Evolutionary conservation across 2,113 vertebrate genomes (phyloP).

Genomic region (Semnornis frantzii): DNA sequence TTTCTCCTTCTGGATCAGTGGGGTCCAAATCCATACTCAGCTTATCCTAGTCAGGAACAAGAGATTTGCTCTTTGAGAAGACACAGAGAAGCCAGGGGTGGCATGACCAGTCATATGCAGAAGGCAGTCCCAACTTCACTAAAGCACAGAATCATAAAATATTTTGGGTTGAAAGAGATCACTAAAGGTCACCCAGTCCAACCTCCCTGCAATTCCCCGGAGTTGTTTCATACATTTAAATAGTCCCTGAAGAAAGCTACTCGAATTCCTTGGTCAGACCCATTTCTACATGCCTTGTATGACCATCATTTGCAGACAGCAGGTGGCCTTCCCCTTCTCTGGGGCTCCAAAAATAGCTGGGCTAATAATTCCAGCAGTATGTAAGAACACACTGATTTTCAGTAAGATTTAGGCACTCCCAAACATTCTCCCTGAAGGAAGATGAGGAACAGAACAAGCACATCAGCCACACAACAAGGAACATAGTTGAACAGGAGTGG

Average conservation of each 20-base stretch:
- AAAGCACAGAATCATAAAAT: no score
- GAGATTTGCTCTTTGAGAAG: neutral
- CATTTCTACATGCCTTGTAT: neutral
- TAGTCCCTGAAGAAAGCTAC: neutral
- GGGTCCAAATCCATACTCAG: neutral
- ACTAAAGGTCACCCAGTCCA: neutral
- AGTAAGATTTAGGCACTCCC: neutral
- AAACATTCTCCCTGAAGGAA: neutral
- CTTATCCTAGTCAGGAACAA: neutral
- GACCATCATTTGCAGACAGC: neutral
- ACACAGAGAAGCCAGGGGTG: rapidly evolving
- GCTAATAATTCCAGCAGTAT: neutral
- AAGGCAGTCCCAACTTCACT: neutral
- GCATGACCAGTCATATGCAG: rapidly evolving
- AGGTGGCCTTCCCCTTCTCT: neutral
- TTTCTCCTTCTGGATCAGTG: neutral
- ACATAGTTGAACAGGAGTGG: neutral
- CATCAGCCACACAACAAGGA: neutral
- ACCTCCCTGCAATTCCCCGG: neutral
- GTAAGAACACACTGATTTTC: neutral
- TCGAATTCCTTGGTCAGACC: neutral
- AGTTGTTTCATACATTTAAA: neutral
- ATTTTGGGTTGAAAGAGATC: neutral
- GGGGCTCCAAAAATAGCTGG: neutral
- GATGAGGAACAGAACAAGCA: neutral